Conservation (phyloP, 2,888 invertebrate species). For the Pseudanteris insignis region DNA sequence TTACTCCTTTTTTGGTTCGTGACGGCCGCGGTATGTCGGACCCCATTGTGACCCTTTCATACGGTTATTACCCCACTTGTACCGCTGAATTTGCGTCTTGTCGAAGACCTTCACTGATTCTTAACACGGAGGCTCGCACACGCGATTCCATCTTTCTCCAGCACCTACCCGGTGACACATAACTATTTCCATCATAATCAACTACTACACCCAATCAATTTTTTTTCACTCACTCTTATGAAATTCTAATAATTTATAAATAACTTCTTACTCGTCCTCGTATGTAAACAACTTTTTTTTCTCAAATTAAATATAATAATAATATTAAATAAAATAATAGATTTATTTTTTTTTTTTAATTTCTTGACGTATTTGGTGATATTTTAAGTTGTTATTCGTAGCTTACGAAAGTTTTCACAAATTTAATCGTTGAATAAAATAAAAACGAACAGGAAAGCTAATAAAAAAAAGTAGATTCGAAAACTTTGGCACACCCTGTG, state of each 20-base stretch:
- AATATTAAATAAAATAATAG: no score
- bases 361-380: no score
- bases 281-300: not conserved
- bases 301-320: no score
- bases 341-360: no score
- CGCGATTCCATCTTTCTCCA: conserved; percentile 11
- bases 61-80: conserved; percentile 64
- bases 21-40: conserved; percentile 59
- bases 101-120: conserved; percentile 38
- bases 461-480: conserved; percentile 1
- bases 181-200: not conserved
- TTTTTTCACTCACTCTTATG: not conserved
- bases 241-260: not conserved
- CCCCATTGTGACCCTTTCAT: conserved; percentile 62
- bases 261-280: not conserved
- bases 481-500: conserved; percentile 21
- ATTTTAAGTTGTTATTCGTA: no score
- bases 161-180: conserved; percentile 6
- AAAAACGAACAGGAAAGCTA: no score
- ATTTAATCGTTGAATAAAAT: no score
- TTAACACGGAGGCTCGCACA: conserved; percentile 34
- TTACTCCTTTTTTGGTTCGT: conserved; percentile 54
- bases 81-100: conserved; percentile 48
- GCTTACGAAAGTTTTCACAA: no score
- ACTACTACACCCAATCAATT: no score